Base-by-base conservation (phyloP, 2,113 vertebrate species). In the Mesoclemmys tuberculata region DNA sequence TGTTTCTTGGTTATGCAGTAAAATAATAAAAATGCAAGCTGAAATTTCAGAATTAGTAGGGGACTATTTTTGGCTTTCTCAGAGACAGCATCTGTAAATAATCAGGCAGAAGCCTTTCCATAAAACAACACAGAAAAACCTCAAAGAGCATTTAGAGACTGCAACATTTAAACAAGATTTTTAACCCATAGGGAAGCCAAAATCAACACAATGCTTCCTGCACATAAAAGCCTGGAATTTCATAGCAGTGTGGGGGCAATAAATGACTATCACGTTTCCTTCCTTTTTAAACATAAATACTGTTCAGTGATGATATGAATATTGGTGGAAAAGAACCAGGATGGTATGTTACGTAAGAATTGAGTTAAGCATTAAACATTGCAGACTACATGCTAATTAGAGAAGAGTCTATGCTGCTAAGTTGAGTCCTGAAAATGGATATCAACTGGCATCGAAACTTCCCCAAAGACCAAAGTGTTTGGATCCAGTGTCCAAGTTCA, bases 181-280 rank as follows among this genome's bases (percentile, higher is more conserved):
- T 98, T 97, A 96, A 98, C 97, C 96, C 88, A 82, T 93, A 80
- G 48, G 79, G 90, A 96, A 96, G 99, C 99, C 99, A 99, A 99
- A 95, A 98, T 99, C 99, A 99, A 99, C 98, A 98, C 96, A 98
- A 98, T 98, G 98, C 98, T 99, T 99, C 99, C 99, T 99, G 99
- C 97, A 98, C 98, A 98, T 98, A 98, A 98, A 98, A 98, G 98
- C 98, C 96, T 98, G 98, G 98, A 98, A 98, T 98, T 96, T 98
- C 98, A 98, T 98, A 98, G 97, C 98, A 98, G 97, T 98, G 98
- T 98, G 98, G 98, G 98, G 97, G 96, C 96, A 98, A 98, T 98
- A 97, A 98, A 99, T 98, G 98, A 95, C 98, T 98, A 98, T 98
- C 97, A 97, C 97, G 98, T 99, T 98, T 99, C 98, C 96, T 96